Evolutionary conservation across 2,888 invertebrate species (phyloP).

Genomic region (Drosophila anomalata): DNA sequence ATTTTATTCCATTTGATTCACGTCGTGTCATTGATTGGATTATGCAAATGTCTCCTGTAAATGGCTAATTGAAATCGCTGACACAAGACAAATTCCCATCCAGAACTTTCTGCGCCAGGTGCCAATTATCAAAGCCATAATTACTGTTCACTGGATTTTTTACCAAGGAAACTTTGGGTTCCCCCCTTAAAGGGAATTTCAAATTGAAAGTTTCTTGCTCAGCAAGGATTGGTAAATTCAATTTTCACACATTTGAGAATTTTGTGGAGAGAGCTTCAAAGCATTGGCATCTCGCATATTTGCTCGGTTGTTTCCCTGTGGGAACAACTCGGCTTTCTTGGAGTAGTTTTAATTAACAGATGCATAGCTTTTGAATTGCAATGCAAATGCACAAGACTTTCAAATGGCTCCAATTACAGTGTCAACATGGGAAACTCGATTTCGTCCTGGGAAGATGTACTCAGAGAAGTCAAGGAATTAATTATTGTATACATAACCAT

Average conservation of each 20-base stretch:
- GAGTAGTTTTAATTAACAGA: slow-evolving; percentile 35
- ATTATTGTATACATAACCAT: slow-evolving; percentile 4
- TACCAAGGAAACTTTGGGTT: slow-evolving; percentile 37
- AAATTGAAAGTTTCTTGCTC: slow-evolving; percentile 13
- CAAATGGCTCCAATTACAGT: slow-evolving; percentile 31
- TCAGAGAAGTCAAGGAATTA: neutral
- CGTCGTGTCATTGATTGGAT: slow-evolving; percentile 48
- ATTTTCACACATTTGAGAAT: slow-evolving; percentile 49
- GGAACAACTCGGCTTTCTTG: slow-evolving; percentile 8
- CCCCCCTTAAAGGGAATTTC: slow-evolving; percentile 33
- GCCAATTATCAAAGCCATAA: slow-evolving; percentile 5
- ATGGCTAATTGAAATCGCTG: slow-evolving; percentile 45
- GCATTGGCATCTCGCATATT: slow-evolving; percentile 22
- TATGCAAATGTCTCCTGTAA: slow-evolving; percentile 51
- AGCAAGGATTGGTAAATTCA: slow-evolving; percentile 52
- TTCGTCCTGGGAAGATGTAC: slow-evolving; percentile 5
- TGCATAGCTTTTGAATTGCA: slow-evolving; percentile 13
- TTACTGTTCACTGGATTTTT: slow-evolving; percentile 29
- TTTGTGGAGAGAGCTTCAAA: slow-evolving; percentile 26
- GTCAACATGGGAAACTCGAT: slow-evolving; percentile 24
- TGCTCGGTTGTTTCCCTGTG: slow-evolving; percentile 1
- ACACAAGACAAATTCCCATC: slow-evolving; percentile 6
- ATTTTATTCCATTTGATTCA: slow-evolving; percentile 63
- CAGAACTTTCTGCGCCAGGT: slow-evolving; percentile 14
- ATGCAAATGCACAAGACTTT: slow-evolving; percentile 22